These are phyloP conservation scores for Orussus abietinus DNA, from an alignment of 1,140 invertebrate species.

Conservation along the genomic window DNA sequence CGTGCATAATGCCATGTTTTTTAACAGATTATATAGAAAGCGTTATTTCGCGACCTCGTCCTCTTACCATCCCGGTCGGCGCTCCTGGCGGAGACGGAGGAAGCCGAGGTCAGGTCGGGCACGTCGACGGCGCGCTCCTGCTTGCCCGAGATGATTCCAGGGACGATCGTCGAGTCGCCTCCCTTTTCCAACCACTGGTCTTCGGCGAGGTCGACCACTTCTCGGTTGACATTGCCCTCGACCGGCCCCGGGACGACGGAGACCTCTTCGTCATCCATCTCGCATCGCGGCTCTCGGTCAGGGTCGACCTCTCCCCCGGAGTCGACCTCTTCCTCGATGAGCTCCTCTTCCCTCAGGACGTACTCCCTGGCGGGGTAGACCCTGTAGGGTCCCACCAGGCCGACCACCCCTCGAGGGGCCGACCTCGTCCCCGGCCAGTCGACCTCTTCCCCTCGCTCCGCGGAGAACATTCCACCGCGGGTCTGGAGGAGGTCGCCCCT, in stretches of 20 bases:
- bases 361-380: slow-evolving; percentile 32
- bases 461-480: slow-evolving; percentile 2
- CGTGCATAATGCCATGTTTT: slow-evolving; percentile 9
- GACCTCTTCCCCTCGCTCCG: slow-evolving; percentile 9
- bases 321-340: slow-evolving; percentile 32
- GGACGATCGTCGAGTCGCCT: not conserved
- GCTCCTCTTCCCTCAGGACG: slow-evolving; percentile 38
- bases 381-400: slow-evolving; percentile 36
- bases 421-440: not conserved
- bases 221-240: slow-evolving; percentile 12
- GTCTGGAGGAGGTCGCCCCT: not conserved
- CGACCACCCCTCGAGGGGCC: slow-evolving; percentile 34
- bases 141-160: slow-evolving; percentile 20
- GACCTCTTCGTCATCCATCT: slow-evolving; percentile 7
- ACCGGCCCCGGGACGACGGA: slow-evolving; percentile 3
- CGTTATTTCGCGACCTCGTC: no score
- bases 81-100: slow-evolving; percentile 12
- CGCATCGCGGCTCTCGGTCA: slow-evolving; percentile 5
- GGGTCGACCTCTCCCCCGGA: slow-evolving; percentile 21
- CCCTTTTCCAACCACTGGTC: not conserved
- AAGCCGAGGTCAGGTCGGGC: slow-evolving; percentile 19
- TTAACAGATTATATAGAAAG: slow-evolving; percentile 6
- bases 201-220: not conserved
- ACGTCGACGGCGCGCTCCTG: slow-evolving; percentile 33
- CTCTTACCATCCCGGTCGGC: no score